phyloP scores from a whole-genome alignment of 1,140 invertebrate species.

The Formica exsecta region DNA sequence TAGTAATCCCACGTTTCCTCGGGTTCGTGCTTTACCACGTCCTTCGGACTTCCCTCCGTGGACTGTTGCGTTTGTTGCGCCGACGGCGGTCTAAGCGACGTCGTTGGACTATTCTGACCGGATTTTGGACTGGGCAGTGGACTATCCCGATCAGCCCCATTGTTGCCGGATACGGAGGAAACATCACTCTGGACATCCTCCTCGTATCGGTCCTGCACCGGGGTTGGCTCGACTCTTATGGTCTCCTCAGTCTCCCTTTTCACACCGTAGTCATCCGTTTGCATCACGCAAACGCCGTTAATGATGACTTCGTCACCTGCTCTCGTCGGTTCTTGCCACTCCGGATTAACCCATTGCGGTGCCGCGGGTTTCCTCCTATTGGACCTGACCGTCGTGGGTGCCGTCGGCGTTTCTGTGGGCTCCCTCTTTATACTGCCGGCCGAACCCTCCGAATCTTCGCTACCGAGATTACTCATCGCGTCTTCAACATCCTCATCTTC shows the following conservation, averaged over 20 bases:
- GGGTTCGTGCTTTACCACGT: constrained; percentile 84
- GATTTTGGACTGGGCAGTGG: constrained; percentile 84
- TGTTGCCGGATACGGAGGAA: constrained; percentile 86
- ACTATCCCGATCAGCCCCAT: constrained; percentile 82
- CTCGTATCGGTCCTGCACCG: constrained; percentile 88
- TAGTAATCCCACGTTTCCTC: constrained; percentile 86
- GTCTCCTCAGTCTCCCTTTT: constrained; percentile 89
- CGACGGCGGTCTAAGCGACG: constrained; percentile 81
- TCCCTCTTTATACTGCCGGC: constrained; percentile 86
- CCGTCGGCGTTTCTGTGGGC: constrained; percentile 87
- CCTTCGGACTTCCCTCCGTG: constrained; percentile 82
- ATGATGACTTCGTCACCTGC: constrained; percentile 93
- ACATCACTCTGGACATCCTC: constrained; percentile 88
- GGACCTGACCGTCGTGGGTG: constrained; percentile 87
- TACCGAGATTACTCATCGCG: constrained; percentile 92
- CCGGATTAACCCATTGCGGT: constrained; percentile 98
- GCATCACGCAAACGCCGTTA: constrained; percentile 96
- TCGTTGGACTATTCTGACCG: constrained; percentile 81
- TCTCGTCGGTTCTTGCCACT: constrained; percentile 91
- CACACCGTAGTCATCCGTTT: constrained; percentile 90
- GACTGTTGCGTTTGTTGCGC: constrained; percentile 78
- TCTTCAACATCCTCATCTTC: constrained; percentile 92
- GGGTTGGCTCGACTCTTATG: constrained; percentile 90
- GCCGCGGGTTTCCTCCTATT: constrained; percentile 96
- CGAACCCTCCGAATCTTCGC: constrained; percentile 90